A percentile compares a stretch with the other conserved stretches of the same genome.
These are phyloP conservation scores for Arctia plantaginis DNA, from an alignment of 2,888 invertebrate genomes.

Conservation along the genomic window DNA sequence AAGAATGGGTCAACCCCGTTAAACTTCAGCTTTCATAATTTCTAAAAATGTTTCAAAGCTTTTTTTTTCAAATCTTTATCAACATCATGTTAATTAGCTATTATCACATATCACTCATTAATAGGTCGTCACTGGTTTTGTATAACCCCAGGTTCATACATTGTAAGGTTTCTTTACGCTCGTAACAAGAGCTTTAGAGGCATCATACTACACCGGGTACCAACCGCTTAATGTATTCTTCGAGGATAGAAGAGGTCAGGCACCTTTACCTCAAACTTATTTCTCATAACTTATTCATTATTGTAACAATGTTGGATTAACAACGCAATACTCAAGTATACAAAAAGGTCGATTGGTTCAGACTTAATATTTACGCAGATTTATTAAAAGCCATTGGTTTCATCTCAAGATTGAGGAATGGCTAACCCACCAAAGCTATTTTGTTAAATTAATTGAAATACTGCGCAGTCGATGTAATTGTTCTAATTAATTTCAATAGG, in stretches of 20 bases:
- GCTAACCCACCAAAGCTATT: conserved; percentile 18
- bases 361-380: conserved; percentile 18
- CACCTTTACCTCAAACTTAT: not conserved
- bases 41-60: not conserved
- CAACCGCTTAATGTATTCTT: conserved; percentile 17
- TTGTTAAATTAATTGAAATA: conserved; percentile 27
- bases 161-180: not conserved
- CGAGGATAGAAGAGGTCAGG: conserved; percentile 4
- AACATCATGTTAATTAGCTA: not conserved
- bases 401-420: conserved; percentile 25
- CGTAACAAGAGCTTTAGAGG: conserved; percentile 1
- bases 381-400: conserved; percentile 33
- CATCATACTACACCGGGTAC: conserved; percentile 1
- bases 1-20: not conserved
- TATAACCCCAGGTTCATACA: not conserved
- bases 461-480: conserved; percentile 15
- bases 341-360: conserved; percentile 14
- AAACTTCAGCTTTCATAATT: not conserved
- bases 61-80: not conserved
- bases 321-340: conserved; percentile 13
- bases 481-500: conserved; percentile 22
- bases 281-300: not conserved
- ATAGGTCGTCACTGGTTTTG: not conserved
- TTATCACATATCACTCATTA: not conserved
- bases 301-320: conserved; percentile 2